Conservation (phyloP, 2,113 vertebrate species). For the Mustelus asterias region DNA sequence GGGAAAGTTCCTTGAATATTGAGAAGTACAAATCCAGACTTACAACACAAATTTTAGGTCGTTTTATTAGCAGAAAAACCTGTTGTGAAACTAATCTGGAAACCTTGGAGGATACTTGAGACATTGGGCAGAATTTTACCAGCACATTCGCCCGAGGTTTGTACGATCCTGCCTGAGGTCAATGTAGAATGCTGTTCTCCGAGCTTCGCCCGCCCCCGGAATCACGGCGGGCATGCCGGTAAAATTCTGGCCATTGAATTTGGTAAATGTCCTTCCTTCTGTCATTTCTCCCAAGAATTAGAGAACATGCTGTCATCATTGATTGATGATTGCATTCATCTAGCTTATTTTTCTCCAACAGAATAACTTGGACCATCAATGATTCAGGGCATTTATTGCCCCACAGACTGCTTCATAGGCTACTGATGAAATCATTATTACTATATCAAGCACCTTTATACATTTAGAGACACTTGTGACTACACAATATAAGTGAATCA, state of each 20-base stretch:
- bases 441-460: background rate
- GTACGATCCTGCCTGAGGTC: too few species aligned
- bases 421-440: background rate
- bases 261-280: background rate
- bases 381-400: background rate
- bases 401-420: background rate
- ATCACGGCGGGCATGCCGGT: too few species aligned
- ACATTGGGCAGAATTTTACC: background rate
- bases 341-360: background rate
- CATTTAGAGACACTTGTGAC: background rate
- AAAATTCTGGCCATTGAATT: background rate
- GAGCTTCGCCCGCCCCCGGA: too few species aligned
- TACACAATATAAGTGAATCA: background rate
- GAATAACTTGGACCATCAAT: background rate
- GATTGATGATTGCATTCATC: background rate
- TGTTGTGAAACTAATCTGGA: background rate
- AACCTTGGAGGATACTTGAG: background rate
- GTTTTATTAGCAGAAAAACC: background rate
- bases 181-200: too few species aligned
- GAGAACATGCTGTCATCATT: background rate
- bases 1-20: background rate
- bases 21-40: background rate
- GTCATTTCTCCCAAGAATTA: background rate
- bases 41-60: background rate
- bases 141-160: too few species aligned